phyloP scores from a whole-genome alignment of 1,140 invertebrate species.

The Zophobas atratus region DNA sequence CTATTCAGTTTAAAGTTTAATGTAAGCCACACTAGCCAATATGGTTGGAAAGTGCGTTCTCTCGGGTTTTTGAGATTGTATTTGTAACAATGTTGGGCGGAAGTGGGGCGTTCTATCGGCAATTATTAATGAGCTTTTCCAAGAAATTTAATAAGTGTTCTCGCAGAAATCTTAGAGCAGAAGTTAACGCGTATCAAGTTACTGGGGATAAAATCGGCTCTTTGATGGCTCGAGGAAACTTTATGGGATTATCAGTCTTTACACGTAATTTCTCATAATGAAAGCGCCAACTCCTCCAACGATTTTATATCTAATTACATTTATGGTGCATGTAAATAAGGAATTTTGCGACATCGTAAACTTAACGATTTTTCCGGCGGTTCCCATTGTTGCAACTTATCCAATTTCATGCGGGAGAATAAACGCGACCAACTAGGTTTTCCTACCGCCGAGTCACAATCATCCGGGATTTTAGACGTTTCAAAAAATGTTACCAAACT shows the following conservation, averaged over 20 bases:
- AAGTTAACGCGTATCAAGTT: slow-evolving; percentile 41
- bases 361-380: slow-evolving; percentile 13
- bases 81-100: neutral
- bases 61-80: neutral
- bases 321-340: slow-evolving; percentile 29
- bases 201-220: slow-evolving; percentile 41
- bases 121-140: slow-evolving; percentile 41
- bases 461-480: too few species aligned
- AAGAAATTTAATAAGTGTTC: slow-evolving; percentile 42
- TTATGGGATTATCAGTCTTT: slow-evolving; percentile 46
- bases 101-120: slow-evolving; percentile 5
- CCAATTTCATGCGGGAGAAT: neutral
- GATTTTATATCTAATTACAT: slow-evolving; percentile 41
- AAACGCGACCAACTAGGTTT: too few species aligned
- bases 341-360: slow-evolving; percentile 18
- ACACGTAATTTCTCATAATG: slow-evolving; percentile 47
- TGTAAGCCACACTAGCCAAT: neutral
- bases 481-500: too few species aligned
- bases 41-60: neutral
- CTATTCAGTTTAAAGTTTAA: neutral
- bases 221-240: slow-evolving; percentile 44
- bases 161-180: slow-evolving; percentile 21
- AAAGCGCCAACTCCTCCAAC: slow-evolving; percentile 23
- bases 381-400: neutral
- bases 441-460: too few species aligned